A percentile compares a stretch with the other conserved stretches of the same genome.
Evolutionary conservation across 1,140 invertebrate species (phyloP).

Genomic region (Lutraria rhynchaena): DNA sequence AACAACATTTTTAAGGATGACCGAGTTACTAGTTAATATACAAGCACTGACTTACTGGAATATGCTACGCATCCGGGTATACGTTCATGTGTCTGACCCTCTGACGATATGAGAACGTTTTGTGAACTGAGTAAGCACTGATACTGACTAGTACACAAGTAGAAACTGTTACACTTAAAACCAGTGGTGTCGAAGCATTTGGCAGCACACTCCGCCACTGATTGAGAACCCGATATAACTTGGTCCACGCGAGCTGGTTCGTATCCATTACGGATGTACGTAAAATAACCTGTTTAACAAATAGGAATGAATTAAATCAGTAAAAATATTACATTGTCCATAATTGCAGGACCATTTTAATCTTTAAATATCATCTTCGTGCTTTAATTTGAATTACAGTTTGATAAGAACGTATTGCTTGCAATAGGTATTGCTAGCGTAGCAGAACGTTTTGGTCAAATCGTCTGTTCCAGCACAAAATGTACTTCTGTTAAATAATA

Average conservation of each 20-base stretch:
- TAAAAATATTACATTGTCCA: no score
- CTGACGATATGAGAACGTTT: not conserved
- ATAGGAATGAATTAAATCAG: no score
- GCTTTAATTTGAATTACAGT: no score
- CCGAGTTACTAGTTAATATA: no score
- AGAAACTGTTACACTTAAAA: constrained; percentile 45
- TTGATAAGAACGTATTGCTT: no score
- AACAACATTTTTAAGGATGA: no score
- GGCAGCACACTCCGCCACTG: not conserved
- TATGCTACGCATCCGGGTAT: constrained; percentile 21
- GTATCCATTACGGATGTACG: constrained; percentile 1
- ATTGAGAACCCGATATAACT: not conserved
- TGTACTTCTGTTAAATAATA: no score
- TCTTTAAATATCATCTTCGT: no score
- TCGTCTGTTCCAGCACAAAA: no score
- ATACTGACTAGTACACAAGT: not conserved
- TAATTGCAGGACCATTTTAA: no score
- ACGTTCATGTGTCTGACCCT: not conserved
- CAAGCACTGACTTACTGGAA: constrained; percentile 30
- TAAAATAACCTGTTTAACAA: constrained; percentile 53
- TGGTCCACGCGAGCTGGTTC: constrained; percentile 32
- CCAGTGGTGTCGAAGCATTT: constrained; percentile 1
- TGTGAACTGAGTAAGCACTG: constrained; percentile 20
- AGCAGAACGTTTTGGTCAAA: no score
- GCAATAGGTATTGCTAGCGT: no score